A percentile compares a stretch with the other conserved stretches of the same genome.
Evolutionary conservation across 2,113 vertebrate genomes (phyloP).

Genomic region (Saccopteryx leptura): DNA sequence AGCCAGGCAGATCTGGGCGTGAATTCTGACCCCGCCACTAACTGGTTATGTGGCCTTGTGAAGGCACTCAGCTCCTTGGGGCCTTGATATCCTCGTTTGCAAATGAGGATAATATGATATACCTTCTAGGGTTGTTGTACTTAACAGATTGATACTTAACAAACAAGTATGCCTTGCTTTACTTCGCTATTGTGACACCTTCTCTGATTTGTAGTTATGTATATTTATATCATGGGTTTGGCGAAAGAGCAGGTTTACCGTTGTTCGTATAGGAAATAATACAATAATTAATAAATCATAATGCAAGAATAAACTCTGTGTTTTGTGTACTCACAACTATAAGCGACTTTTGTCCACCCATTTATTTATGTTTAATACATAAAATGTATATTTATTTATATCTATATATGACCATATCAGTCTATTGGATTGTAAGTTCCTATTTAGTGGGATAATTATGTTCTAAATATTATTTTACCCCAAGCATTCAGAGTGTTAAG

Average conservation of each 20-base stretch:
- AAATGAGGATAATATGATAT: background rate
- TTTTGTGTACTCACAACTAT: background rate
- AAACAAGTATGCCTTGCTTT: background rate
- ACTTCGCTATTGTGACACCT: background rate
- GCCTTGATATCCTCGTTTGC: background rate
- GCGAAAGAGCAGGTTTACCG: background rate
- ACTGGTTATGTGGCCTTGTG: background rate
- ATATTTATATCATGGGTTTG: background rate
- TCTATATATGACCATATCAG: background rate
- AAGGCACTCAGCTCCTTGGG: background rate
- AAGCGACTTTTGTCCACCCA: background rate
- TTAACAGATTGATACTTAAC: background rate
- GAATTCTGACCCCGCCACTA: slow-evolving; percentile 26
- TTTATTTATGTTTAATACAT: background rate
- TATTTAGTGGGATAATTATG: background rate
- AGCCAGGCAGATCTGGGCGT: background rate
- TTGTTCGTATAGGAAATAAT: background rate
- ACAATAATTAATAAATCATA: background rate
- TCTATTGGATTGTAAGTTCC: background rate
- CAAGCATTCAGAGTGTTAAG: background rate
- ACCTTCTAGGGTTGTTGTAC: background rate
- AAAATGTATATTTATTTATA: background rate
- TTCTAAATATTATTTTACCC: slow-evolving; percentile 12
- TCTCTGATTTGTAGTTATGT: background rate
- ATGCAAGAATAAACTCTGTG: background rate